Percentiles rank a stretch among this genome's conserved stretches.
Conservation (phyloP, 1,140 invertebrate genomes). For the Conopomorpha cramerella region DNA sequence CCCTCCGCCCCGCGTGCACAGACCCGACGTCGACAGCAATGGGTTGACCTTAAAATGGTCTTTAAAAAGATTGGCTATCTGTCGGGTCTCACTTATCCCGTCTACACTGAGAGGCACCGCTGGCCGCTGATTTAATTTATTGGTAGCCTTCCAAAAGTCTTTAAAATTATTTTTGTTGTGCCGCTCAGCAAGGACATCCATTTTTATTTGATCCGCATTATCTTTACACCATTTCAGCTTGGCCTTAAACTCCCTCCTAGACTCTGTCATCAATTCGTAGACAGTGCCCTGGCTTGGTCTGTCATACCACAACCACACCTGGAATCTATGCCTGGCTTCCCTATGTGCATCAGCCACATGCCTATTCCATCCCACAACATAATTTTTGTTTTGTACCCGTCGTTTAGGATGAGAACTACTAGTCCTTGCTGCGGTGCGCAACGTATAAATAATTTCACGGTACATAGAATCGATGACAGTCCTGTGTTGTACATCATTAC, state of each 20-base stretch:
- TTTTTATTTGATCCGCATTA: neutral
- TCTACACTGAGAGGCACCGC: neutral
- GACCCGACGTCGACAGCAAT: no score
- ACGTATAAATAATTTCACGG: no score
- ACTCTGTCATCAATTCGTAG: neutral
- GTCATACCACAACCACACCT: neutral
- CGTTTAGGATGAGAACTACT: no score
- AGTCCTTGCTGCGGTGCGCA: no score
- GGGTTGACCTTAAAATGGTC: no score
- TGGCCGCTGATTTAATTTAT: neutral
- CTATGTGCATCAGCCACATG: neutral
- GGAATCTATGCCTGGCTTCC: neutral
- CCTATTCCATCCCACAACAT: constrained; percentile 1
- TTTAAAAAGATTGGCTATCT: constrained; percentile 1
- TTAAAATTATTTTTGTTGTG: neutral
- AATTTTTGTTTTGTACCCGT: neutral
- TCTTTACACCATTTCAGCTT: neutral
- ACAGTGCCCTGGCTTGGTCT: neutral
- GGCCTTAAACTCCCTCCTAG: constrained; percentile 1
- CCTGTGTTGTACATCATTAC: neutral
- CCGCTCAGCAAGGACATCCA: neutral
- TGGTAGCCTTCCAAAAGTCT: constrained; percentile 2
- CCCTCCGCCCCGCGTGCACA: no score
- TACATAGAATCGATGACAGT: neutral
- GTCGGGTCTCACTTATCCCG: neutral